Conservation (phyloP, 2,113 vertebrate species). For the Platichthys flesus region DNA sequence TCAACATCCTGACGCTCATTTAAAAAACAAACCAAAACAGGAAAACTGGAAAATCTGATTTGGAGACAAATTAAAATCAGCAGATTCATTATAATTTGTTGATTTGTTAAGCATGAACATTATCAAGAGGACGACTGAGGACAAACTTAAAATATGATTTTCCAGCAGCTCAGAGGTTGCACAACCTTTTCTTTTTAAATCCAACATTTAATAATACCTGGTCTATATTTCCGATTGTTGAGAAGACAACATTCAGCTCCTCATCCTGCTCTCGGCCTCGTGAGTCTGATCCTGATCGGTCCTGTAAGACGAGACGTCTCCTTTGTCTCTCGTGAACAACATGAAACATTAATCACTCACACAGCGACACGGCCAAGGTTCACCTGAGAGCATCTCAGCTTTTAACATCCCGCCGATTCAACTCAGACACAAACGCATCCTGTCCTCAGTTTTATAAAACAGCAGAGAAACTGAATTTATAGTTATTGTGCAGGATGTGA, state of each 20-base stretch:
- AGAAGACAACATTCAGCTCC: no score
- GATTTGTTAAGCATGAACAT: neutral
- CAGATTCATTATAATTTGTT: neutral
- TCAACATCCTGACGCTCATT: neutral
- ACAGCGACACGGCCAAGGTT: neutral
- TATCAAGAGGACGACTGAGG: neutral
- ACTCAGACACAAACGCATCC: neutral
- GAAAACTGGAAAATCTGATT: slow-evolving; percentile 15
- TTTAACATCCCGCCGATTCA: neutral
- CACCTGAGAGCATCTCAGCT: neutral
- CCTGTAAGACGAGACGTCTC: neutral
- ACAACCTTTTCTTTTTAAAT: neutral
- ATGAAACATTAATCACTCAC: neutral
- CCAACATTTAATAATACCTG: no score
- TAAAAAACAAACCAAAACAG: neutral
- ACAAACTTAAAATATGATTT: no score
- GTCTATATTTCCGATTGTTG: neutral
- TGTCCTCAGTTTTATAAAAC: neutral
- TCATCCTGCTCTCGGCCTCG: neutral
- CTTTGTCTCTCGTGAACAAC: slow-evolving; percentile 9
- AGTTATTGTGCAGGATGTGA: no score
- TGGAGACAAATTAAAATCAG: neutral
- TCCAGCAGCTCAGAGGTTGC: neutral
- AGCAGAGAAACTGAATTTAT: no score
- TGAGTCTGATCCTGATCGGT: neutral